Base-by-base conservation (phyloP, 2,888 invertebrate genomes). In the Criorhina ranunculi region DNA sequence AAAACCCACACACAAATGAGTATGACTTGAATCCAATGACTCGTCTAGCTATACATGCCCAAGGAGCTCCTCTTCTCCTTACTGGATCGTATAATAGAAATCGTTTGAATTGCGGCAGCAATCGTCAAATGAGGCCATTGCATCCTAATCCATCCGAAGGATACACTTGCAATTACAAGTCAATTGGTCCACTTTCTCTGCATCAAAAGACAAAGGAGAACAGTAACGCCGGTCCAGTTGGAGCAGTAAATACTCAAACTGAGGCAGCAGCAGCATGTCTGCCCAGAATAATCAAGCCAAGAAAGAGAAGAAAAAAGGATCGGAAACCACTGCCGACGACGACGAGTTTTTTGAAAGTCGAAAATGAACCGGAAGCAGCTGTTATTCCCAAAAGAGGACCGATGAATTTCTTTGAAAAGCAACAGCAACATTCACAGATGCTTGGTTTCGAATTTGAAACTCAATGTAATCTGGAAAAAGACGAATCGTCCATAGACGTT, bases 241-340 rank as follows among this genome's bases (percentile, higher is more conserved):
- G 53, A 17, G 64, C 90, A 86, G 92, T 92, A 89, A 83, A 46
- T 33, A 44, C 17, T 19, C 77, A 83, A 33, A 59, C n/a, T 33
- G 87, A 87, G 7, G 35, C 75, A 9, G 70, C 57, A 8, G 96
- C 96, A 90, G 95, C 95, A 87, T 96, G 96, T 92, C 92, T 97
- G 89, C 97, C 97, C 87, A 94, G 97, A 88, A 97, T 97, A 87
- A 97, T 97, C 89, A 97, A 97, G 91, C 97, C 97, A 5, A 93
- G 97, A 60, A 97, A 97, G 91, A 94, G 97, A 64, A 95, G 97
- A 90, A 97, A 97, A 94, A 97, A 97, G 92, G 97, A 97, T 90
- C 93, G 96, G 88, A 96, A 96, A 92, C 95, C 96, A 37, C n/a
- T 86, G 12, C 72, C 89, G 64, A 87, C 86, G 75, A 62, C 72